Percentiles rank a stretch among this genome's conserved stretches.
Conservation (phyloP, 2,797 vertebrate genomes). For the Huso huso region DNA sequence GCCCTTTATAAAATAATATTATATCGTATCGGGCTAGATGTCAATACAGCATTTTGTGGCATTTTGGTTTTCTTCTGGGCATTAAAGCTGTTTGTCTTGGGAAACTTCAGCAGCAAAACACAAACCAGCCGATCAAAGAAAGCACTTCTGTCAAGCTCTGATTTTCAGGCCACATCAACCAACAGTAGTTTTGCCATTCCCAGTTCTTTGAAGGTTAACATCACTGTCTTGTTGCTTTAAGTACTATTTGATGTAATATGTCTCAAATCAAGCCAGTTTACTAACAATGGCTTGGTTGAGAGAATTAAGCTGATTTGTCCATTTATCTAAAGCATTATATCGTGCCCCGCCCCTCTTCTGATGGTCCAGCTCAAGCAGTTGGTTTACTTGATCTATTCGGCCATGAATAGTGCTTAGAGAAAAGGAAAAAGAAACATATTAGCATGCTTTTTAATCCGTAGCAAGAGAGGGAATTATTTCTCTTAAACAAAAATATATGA, state of each 20-base stretch:
- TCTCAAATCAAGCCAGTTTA: slow-evolving; percentile 87
- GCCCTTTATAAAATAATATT: slow-evolving; percentile 59
- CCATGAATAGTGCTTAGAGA: slow-evolving; percentile 89
- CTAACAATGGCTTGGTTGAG: slow-evolving; percentile 97
- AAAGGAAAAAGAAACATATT: not conserved
- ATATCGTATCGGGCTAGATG: slow-evolving; percentile 65
- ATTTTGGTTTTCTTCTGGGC: slow-evolving; percentile 77
- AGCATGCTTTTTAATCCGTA: not conserved
- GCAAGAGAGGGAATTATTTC: slow-evolving; percentile 22
- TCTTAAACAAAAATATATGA: slow-evolving; percentile 30
- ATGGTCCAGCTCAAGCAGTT: slow-evolving; percentile 96
- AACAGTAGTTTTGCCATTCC: slow-evolving; percentile 70
- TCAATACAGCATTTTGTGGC: slow-evolving; percentile 66
- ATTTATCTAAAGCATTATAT: slow-evolving; percentile 98
- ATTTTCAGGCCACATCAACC: slow-evolving; percentile 68
- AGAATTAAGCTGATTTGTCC: slow-evolving; percentile 98
- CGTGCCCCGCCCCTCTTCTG: slow-evolving; percentile 97
- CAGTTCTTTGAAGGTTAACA: slow-evolving; percentile 65
- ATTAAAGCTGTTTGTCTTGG: slow-evolving; percentile 79
- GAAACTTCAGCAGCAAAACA: slow-evolving; percentile 77
- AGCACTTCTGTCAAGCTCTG: slow-evolving; percentile 72
- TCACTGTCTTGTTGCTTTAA: slow-evolving; percentile 62
- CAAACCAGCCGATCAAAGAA: slow-evolving; percentile 74
- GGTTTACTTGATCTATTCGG: slow-evolving; percentile 98
- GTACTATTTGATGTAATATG: slow-evolving; percentile 57